Percentiles rank a stretch among this genome's conserved stretches.
Evolutionary conservation across 2,888 invertebrate genomes (phyloP).

Genomic region (Neria commutata): DNA sequence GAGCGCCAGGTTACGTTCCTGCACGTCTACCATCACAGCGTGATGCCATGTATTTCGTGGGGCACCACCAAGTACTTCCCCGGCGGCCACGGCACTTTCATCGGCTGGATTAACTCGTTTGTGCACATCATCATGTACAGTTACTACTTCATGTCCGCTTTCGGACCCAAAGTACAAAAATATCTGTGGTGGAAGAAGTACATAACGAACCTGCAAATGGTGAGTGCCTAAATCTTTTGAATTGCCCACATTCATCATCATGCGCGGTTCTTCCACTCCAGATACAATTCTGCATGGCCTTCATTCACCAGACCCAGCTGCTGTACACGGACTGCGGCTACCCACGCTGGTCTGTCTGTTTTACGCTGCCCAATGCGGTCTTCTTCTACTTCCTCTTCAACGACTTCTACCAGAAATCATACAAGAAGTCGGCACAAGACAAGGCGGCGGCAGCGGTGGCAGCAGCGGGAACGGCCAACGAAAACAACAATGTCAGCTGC

Average conservation of each 20-base stretch:
- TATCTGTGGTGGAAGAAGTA: slow-evolving; percentile 95
- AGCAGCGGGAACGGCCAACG: slow-evolving; percentile 29
- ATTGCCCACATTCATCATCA: slow-evolving; percentile 17
- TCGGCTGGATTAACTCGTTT: slow-evolving; percentile 84
- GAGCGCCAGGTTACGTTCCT: slow-evolving; percentile 87
- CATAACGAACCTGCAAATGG: slow-evolving; percentile 90
- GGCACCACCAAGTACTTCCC: slow-evolving; percentile 86
- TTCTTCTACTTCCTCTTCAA: slow-evolving; percentile 93
- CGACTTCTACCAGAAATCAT: slow-evolving; percentile 87
- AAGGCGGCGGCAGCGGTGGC: slow-evolving; percentile 35
- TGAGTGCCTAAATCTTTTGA: too few relatives aligned
- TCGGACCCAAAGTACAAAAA: slow-evolving; percentile 85
- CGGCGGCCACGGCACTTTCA: slow-evolving; percentile 90
- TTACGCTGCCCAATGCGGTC: slow-evolving; percentile 87
- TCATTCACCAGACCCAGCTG: slow-evolving; percentile 84
- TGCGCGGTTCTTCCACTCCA: slow-evolving; percentile 58
- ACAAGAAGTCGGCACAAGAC: slow-evolving; percentile 60
- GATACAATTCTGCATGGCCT: slow-evolving; percentile 89
- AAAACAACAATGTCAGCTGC: slow-evolving; percentile 45
- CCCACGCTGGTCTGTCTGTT: slow-evolving; percentile 80
- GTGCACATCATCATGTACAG: slow-evolving; percentile 95
- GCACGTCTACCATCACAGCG: slow-evolving; percentile 92
- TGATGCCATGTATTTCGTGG: slow-evolving; percentile 95
- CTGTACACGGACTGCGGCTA: slow-evolving; percentile 88
- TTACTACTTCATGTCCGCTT: slow-evolving; percentile 87